Evolutionary conservation across 2,113 vertebrate genomes (phyloP).

Genomic region (Alethe diademata): DNA sequence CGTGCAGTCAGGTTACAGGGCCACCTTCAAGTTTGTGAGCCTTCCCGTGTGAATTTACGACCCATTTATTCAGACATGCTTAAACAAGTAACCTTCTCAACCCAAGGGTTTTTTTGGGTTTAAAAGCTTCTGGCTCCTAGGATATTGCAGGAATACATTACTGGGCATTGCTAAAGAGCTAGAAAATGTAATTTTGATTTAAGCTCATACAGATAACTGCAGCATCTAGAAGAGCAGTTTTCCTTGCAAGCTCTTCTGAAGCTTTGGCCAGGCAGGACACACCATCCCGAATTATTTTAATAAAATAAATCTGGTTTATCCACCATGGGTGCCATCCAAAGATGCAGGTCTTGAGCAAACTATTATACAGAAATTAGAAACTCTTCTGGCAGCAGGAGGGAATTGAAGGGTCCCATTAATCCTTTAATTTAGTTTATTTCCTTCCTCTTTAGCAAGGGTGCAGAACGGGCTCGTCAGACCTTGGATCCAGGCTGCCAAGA

Average conservation of each 20-base stretch:
- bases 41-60: neutral
- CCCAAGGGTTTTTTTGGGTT: neutral
- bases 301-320: neutral
- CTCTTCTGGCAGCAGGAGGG: neutral
- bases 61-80: neutral
- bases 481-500: neutral
- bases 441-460: neutral
- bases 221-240: neutral
- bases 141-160: neutral
- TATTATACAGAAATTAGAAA: neutral
- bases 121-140: neutral
- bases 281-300: neutral
- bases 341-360: neutral
- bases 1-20: neutral
- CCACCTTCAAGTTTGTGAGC: neutral
- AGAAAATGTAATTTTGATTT: neutral
- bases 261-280: fast-evolving
- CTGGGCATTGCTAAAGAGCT: neutral
- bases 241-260: neutral
- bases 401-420: fast-evolving
- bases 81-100: neutral
- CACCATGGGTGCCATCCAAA: fast-evolving
- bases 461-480: neutral
- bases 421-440: neutral
- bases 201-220: neutral